Evolutionary conservation across 2,888 invertebrate species (phyloP), one percentile per base, ranked within the genome.

Genomic region (Acanthosepion esculentum): DNA sequence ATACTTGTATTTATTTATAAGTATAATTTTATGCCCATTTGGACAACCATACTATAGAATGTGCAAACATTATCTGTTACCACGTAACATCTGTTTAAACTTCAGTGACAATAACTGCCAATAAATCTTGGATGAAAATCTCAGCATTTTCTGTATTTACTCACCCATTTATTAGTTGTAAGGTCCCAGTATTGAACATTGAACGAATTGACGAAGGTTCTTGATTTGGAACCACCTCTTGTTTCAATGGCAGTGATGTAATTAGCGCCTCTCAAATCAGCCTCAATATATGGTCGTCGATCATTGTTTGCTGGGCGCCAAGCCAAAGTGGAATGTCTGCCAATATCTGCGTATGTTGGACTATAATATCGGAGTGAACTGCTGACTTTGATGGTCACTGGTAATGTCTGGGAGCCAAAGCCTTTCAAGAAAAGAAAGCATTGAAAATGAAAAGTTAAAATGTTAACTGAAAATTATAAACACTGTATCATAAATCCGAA

Each of bases 181-280:
- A 78, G 78, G 29, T 95, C 94, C 94, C 95, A 95, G 92, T 95
- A 96, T 18, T 94, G 93, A 23, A 96, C 91, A 20, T 92, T 95
- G 94, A 95, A 96, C 7, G 92, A 94, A 41, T 92, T 95, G 50
- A 96, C 96, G 94, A 95, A 95, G 33, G 94, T 91, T 64, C 64
- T 94, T 15, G 94, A 95, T 26, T 59, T 48, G 2, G 94, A 95
- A 26, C 95, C 95, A 15, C 96, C 96, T 91, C 95, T 94, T 12
- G 96, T 96, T 50, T 95, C 95, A 23, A 96, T 94, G 7, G 95
- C 94, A 41, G 96, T 96, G 91, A 96, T 95, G 94, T 96, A 96
- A 23, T 55, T 91, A 20, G 78, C 50, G 23, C 48, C 26, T 48
- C 94, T 64, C 29, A 96, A 92, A 33, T 48, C 94, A 53, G 95